These are phyloP conservation scores for Thereva unica DNA, from an alignment of 2,888 invertebrate species.

Conservation along the genomic window DNA sequence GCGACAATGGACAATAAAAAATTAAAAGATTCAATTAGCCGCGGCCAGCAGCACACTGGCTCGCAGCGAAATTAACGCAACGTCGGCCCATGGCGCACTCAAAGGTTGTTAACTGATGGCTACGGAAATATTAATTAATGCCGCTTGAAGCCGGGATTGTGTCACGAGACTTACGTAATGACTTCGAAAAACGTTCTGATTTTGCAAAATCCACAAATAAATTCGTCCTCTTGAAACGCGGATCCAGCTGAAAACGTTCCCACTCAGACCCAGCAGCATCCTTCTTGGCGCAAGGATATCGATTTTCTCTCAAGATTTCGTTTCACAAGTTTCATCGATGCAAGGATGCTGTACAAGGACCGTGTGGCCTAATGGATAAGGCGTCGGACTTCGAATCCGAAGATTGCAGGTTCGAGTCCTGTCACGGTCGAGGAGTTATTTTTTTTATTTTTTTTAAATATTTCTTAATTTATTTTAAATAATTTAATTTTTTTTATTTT, in stretches of 20 bases:
- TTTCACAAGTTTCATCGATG: background rate
- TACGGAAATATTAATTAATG: constrained; percentile 36
- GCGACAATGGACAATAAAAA: background rate
- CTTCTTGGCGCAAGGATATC: constrained; percentile 2
- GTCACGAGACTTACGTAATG: background rate
- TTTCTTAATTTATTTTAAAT: no score
- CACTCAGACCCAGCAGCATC: background rate
- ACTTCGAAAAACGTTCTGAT: no score
- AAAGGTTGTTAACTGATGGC: constrained; percentile 32
- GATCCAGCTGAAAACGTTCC: background rate
- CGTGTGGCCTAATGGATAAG: constrained; percentile 60
- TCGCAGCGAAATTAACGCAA: constrained; percentile 16
- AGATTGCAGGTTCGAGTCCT: constrained; percentile 60
- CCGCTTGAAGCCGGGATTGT: background rate
- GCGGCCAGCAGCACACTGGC: no score
- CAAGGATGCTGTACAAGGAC: constrained; percentile 40
- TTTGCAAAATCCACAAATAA: no score
- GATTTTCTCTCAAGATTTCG: constrained; percentile 21
- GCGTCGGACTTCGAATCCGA: constrained; percentile 60
- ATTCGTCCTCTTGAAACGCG: no score
- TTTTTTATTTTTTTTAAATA: no score
- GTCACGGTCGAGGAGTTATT: constrained; percentile 53
- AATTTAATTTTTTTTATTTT: background rate
- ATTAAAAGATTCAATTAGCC: constrained; percentile 13
- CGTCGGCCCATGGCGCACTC: background rate